phyloP scores from a whole-genome alignment of 2,888 invertebrate genomes.

The Chaetoderma sp. region DNA sequence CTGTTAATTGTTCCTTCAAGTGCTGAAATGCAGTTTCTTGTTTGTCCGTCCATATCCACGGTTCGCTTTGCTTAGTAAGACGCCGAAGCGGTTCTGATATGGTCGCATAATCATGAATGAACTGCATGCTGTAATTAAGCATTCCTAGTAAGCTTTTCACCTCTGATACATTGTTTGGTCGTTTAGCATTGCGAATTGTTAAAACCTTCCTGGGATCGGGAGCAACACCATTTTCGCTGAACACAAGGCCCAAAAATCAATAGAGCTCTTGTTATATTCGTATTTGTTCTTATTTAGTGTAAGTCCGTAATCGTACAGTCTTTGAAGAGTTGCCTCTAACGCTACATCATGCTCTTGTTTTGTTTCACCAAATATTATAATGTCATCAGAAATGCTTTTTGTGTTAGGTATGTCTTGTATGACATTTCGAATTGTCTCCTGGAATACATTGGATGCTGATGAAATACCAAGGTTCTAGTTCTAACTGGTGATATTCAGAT shows the following conservation, averaged over 20 bases:
- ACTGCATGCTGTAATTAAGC: slow-evolving; percentile 39
- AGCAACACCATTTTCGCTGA: slow-evolving; percentile 11
- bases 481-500: slow-evolving; percentile 43
- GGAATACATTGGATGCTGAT: slow-evolving; percentile 37
- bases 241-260: no score
- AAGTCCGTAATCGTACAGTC: background rate
- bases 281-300: background rate
- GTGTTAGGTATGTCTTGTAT: slow-evolving; percentile 26
- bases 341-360: slow-evolving; percentile 33
- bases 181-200: slow-evolving; percentile 32
- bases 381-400: slow-evolving; percentile 42
- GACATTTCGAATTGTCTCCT: slow-evolving; percentile 29
- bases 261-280: background rate
- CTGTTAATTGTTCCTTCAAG: slow-evolving; percentile 26
- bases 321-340: slow-evolving; percentile 22
- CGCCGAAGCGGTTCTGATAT: slow-evolving; percentile 38
- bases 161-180: slow-evolving; percentile 39
- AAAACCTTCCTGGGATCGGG: slow-evolving; percentile 38
- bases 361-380: slow-evolving; percentile 35
- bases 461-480: slow-evolving; percentile 39
- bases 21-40: slow-evolving; percentile 34
- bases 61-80: slow-evolving; percentile 33
- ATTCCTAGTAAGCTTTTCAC: slow-evolving; percentile 41
- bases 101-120: slow-evolving; percentile 40
- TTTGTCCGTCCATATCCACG: slow-evolving; percentile 35